phyloP scores from a whole-genome alignment of 1,140 invertebrate genomes.

The Solenopsis invicta region DNA sequence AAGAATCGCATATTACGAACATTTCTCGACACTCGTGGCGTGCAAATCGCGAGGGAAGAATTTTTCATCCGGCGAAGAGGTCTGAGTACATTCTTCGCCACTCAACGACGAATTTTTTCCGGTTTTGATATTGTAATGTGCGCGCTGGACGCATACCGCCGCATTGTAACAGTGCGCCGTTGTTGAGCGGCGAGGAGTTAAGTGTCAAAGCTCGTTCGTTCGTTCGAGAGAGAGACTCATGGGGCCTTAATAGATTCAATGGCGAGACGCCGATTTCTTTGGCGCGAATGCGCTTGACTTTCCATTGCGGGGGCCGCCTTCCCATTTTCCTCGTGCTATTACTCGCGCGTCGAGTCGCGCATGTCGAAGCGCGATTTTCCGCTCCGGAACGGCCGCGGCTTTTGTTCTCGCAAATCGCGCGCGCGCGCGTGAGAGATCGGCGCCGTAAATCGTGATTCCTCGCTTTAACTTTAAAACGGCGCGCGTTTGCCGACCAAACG shows the following conservation, averaged over 20 bases:
- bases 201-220: conserved; percentile 28
- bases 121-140: conserved; percentile 44
- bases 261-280: conserved; percentile 17
- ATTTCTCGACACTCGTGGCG: neutral
- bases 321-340: conserved; percentile 49
- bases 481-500: conserved; percentile 55
- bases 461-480: conserved; percentile 49
- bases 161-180: conserved; percentile 10
- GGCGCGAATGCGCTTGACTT: neutral
- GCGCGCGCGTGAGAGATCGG: conserved; percentile 40
- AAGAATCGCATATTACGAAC: neutral
- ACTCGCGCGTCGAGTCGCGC: conserved; percentile 39
- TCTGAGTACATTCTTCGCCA: conserved; percentile 1
- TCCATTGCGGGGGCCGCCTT: neutral
- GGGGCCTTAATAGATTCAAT: conserved; percentile 29
- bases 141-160: neutral
- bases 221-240: neutral
- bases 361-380: conserved; percentile 58
- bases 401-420: conserved; percentile 40
- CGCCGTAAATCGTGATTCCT: conserved; percentile 51
- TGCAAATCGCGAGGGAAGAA: neutral
- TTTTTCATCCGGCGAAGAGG: neutral
- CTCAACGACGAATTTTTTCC: neutral
- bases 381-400: neutral
- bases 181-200: conserved; percentile 2